These are phyloP conservation scores for Oreochromis spilurus DNA, from an alignment of 2,113 vertebrate genomes.

Conservation along the genomic window DNA sequence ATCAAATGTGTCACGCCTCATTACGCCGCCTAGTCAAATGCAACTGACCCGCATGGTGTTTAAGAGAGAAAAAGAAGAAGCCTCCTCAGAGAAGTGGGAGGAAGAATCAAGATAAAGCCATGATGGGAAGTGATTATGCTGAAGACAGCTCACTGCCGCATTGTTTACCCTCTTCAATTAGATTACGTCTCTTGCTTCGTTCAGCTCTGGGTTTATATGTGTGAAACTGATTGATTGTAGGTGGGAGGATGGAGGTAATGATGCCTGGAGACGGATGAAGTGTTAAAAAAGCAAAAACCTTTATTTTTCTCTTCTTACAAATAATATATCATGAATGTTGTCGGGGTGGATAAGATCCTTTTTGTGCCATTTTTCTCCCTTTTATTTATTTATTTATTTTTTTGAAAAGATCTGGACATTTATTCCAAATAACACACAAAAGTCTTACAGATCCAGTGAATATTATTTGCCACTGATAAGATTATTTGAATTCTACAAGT, in stretches of 20 bases:
- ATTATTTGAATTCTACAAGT: neutral
- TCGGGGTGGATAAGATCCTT: neutral
- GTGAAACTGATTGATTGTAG: neutral
- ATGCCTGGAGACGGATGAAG: neutral
- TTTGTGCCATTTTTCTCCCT: neutral
- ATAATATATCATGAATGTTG: neutral
- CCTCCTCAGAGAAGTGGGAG: neutral
- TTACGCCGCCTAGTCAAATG: neutral
- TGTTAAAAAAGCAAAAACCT: neutral
- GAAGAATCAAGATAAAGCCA: accelerated
- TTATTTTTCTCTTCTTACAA: neutral
- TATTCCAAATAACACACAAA: accelerated
- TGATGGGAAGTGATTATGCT: neutral
- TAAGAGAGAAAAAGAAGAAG: neutral
- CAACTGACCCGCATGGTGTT: neutral
- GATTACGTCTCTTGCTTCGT: neutral
- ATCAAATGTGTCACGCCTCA: neutral
- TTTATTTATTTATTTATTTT: neutral
- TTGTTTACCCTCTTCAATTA: neutral
- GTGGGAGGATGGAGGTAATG: neutral
- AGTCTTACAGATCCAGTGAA: neutral
- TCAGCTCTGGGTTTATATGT: neutral
- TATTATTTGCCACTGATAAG: neutral
- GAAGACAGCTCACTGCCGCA: neutral
- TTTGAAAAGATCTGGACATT: neutral